Conservation (phyloP, 37 sponge, comb jelly and placozoan genomes). For the Beroe forskalii region DNA sequence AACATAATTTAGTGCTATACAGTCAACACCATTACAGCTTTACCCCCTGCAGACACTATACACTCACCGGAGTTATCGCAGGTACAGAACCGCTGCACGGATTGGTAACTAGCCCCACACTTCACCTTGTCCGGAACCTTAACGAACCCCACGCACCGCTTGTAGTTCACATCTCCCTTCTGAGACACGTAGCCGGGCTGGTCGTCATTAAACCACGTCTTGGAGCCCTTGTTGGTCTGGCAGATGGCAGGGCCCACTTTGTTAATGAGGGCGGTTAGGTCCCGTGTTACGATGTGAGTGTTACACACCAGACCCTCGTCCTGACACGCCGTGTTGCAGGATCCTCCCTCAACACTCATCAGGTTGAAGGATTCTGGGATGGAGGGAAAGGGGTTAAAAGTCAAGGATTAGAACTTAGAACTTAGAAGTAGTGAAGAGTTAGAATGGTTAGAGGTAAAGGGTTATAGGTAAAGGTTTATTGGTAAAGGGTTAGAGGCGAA, state of each 20-base stretch:
- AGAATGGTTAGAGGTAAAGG: no score
- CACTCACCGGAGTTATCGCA: constrained; percentile 40
- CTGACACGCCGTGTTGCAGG: constrained; percentile 26
- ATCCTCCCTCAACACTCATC: constrained; percentile 13
- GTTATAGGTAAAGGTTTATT: no score
- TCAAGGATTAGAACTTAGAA: no score
- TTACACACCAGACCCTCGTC: constrained; percentile 29
- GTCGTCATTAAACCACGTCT: constrained; percentile 25
- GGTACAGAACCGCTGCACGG: constrained; percentile 31
- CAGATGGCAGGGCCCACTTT: not conserved
- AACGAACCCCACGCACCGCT: constrained; percentile 7
- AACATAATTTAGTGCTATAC: no score
- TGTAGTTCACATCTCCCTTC: not conserved
- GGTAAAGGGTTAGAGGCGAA: no score
- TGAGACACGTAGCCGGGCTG: constrained; percentile 45
- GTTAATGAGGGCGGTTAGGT: not conserved
- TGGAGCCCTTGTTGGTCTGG: not conserved
- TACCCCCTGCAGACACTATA: no score
- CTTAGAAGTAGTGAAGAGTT: no score
- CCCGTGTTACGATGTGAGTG: constrained; percentile 20
- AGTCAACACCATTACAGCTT: no score
- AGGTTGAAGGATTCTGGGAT: constrained; percentile 23
- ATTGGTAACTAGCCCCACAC: not conserved
- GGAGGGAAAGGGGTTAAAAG: no score
- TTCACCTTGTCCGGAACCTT: not conserved